Percentiles rank a stretch among this genome's conserved stretches.
Evolutionary conservation across 2,113 vertebrate genomes (phyloP).

Genomic region (Cnemophilus loriae): DNA sequence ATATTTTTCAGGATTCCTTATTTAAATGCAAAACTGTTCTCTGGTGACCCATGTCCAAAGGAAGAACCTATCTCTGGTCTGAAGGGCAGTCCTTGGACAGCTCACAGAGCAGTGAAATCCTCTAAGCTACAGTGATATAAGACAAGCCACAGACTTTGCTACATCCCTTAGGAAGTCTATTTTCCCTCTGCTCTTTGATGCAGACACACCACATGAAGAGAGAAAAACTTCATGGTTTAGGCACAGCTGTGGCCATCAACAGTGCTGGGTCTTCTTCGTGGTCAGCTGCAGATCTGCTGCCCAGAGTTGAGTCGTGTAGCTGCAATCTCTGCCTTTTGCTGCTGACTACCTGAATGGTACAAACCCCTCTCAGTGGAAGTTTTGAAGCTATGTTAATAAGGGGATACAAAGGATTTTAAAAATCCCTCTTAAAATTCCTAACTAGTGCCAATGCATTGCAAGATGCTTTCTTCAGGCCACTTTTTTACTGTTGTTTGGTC

Average conservation of each 20-base stretch:
- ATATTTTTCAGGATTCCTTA: not conserved
- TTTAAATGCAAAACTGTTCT: not conserved
- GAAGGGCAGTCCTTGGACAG: not conserved
- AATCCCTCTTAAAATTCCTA: not conserved
- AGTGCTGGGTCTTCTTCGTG: not conserved
- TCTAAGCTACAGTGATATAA: not conserved
- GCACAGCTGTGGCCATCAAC: not conserved
- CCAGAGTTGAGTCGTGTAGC: not conserved
- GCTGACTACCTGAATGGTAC: not conserved
- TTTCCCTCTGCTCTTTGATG: not conserved
- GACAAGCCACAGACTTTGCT: not conserved
- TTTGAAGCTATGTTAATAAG: not conserved
- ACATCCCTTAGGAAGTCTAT: not conserved
- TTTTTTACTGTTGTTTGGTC: constrained; percentile 13
- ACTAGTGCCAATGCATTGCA: not conserved
- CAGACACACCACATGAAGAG: not conserved
- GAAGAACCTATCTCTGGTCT: not conserved
- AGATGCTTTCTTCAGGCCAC: constrained; percentile 32
- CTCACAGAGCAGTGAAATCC: not conserved
- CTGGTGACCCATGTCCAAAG: not conserved
- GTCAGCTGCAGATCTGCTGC: not conserved
- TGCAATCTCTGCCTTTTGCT: not conserved
- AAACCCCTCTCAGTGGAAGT: not conserved
- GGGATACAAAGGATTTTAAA: not conserved
- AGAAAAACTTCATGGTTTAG: not conserved